A percentile compares a stretch with the other conserved stretches of the same genome.
Evolutionary conservation across 2,113 vertebrate species (phyloP).

Genomic region (Anarhynchus alexandrinus): DNA sequence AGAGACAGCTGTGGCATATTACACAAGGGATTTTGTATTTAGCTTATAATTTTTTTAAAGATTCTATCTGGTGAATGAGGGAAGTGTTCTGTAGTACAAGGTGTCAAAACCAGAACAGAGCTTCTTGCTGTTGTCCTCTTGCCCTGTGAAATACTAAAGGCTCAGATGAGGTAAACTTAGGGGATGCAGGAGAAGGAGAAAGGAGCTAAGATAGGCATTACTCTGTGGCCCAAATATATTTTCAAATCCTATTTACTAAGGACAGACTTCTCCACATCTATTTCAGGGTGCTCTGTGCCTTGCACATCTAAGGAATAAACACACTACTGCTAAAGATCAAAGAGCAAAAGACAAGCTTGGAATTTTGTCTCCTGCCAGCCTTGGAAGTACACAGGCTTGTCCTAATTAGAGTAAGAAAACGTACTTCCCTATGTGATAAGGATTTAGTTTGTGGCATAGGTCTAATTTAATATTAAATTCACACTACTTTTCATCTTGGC

Average conservation of each 20-base stretch:
- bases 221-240: conserved; percentile 4
- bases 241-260: conserved; percentile 39
- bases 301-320: neutral
- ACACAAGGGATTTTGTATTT: conserved; percentile 14
- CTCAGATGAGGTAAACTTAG: neutral
- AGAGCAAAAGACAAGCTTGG: neutral
- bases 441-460: neutral
- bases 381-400: neutral
- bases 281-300: conserved; percentile 1
- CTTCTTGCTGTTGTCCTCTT: neutral
- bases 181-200: neutral
- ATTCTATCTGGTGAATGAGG: neutral
- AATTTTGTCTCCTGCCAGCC: neutral
- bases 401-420: neutral
- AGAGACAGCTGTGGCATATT: conserved; percentile 23
- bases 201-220: neutral
- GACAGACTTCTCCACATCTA: neutral
- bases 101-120: neutral
- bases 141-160: neutral
- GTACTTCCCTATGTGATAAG: neutral
- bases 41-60: conserved; percentile 16
- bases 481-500: neutral
- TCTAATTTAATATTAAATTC: neutral
- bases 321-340: neutral
- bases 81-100: neutral